phyloP scores from a whole-genome alignment of 2,888 invertebrate species.

The Syritta pipiens region DNA sequence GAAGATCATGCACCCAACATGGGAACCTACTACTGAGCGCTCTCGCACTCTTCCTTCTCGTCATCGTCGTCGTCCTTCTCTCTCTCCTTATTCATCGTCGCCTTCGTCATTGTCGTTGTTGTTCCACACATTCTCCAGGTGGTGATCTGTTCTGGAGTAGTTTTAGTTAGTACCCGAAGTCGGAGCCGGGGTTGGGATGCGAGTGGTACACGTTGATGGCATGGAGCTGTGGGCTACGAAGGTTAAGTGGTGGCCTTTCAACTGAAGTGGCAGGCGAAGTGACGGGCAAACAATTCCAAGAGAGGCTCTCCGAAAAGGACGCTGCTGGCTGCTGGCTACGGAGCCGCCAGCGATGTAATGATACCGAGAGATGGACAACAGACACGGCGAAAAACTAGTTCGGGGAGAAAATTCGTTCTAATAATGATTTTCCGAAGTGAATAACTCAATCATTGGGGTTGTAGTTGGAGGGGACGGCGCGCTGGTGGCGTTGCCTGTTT shows the following conservation, averaged over 20 bases:
- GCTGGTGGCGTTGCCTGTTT: no score
- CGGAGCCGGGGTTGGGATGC: slow-evolving; percentile 3
- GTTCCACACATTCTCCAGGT: slow-evolving; percentile 12
- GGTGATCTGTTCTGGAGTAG: slow-evolving; percentile 43
- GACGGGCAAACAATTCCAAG: slow-evolving; percentile 65
- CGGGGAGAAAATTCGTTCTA: slow-evolving; percentile 55
- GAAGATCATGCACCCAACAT: slow-evolving; percentile 57
- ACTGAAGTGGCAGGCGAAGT: slow-evolving; percentile 59
- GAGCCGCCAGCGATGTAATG: slow-evolving; percentile 54
- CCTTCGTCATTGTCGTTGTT: no score
- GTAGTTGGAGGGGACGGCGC: background rate
- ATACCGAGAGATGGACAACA: slow-evolving; percentile 25
- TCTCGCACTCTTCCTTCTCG: no score
- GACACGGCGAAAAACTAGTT: slow-evolving; percentile 14
- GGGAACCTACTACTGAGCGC: slow-evolving; percentile 41
- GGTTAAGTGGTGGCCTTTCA: slow-evolving; percentile 66
- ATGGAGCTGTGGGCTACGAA: slow-evolving; percentile 44
- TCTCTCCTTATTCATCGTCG: no score
- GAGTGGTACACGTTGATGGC: slow-evolving; percentile 1
- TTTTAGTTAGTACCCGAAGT: slow-evolving; percentile 11
- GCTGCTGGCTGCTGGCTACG: slow-evolving; percentile 16
- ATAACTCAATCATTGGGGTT: slow-evolving; percentile 52
- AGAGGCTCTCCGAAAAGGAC: slow-evolving; percentile 55
- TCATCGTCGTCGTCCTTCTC: no score
- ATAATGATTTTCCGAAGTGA: slow-evolving; percentile 64